phyloP scores from a whole-genome alignment of 2,888 invertebrate genomes.

The Ethmia dodecea region DNA sequence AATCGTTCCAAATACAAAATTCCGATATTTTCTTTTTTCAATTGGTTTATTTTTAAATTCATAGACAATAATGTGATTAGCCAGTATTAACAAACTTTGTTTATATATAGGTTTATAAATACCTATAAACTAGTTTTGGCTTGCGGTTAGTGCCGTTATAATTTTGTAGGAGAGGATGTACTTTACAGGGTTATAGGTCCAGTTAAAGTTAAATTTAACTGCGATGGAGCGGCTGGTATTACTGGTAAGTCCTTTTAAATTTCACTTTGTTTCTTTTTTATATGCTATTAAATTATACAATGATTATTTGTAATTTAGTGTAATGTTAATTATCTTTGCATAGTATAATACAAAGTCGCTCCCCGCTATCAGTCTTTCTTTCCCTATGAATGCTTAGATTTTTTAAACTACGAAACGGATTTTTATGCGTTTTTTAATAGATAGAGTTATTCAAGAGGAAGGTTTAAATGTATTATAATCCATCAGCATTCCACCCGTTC shows the following conservation, averaged over 20 bases:
- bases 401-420: no score
- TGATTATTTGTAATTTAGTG: no score
- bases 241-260: conserved; percentile 26
- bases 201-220: conserved; percentile 20
- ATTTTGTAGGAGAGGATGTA: conserved; percentile 38
- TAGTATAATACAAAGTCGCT: no score
- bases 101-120: conserved; percentile 16
- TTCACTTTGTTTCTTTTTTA: not conserved
- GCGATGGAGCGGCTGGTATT: conserved; percentile 26
- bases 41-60: not conserved
- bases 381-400: no score
- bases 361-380: no score
- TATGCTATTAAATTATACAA: no score
- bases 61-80: conserved; percentile 20
- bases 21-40: not conserved
- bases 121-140: conserved; percentile 33
- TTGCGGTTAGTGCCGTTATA: conserved; percentile 34
- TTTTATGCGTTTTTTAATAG: no score
- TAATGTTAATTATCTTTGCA: no score
- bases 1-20: conserved; percentile 18
- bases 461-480: no score
- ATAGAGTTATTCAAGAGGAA: no score
- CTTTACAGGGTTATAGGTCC: conserved; percentile 27
- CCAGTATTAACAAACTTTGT: not conserved
- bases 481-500: no score